phyloP scores from a whole-genome alignment of 2,797 vertebrate genomes.

The Brotogeris chrysoptera region DNA sequence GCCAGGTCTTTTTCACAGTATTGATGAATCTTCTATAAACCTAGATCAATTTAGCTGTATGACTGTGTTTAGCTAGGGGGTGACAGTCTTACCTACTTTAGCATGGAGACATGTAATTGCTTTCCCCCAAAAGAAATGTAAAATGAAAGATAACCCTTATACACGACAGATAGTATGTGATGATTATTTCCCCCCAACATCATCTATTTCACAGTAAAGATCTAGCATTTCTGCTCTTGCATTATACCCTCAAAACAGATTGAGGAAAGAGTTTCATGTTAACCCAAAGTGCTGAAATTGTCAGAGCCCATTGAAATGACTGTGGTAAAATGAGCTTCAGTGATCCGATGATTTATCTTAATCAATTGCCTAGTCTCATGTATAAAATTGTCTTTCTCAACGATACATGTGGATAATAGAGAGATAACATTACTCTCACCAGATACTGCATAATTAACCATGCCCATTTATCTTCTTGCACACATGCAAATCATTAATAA shows the following conservation, averaged over 20 bases:
- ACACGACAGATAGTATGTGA: background rate
- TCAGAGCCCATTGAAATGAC: background rate
- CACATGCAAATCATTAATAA: background rate
- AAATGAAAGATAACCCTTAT: background rate
- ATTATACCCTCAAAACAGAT: background rate
- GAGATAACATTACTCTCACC: background rate
- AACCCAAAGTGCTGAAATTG: background rate
- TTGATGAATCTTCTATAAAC: background rate
- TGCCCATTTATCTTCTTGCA: constrained; percentile 19
- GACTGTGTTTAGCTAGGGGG: background rate
- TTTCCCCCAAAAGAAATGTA: background rate
- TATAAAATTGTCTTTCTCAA: background rate
- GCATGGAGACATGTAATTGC: background rate
- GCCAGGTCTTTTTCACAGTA: background rate
- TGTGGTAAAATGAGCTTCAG: background rate
- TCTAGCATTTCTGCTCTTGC: background rate
- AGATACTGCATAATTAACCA: constrained; percentile 29
- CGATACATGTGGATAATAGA: constrained; percentile 23
- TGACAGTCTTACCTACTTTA: background rate
- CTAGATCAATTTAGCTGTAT: background rate
- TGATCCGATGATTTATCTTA: background rate
- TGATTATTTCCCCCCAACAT: background rate
- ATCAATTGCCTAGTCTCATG: background rate
- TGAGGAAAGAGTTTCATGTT: background rate
- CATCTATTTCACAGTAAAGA: background rate